phyloP scores from a whole-genome alignment of 2,797 vertebrate species.

The Galaxias olidus region DNA sequence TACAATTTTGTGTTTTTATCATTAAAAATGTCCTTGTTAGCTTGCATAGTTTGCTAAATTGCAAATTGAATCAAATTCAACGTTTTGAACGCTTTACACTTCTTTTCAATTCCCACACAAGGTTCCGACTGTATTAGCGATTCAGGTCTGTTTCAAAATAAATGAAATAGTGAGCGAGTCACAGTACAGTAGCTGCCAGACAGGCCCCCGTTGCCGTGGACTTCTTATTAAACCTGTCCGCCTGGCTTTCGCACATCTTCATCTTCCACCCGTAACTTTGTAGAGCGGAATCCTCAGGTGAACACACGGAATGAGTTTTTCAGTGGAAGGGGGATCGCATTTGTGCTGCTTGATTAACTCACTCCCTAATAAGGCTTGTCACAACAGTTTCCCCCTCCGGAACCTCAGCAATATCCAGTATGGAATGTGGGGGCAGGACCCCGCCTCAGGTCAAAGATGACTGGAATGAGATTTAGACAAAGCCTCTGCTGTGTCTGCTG shows the following conservation, averaged over 20 bases:
- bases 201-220: too few relatives aligned
- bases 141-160: slow-evolving; percentile 16
- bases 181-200: not conserved
- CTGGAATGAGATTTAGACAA: slow-evolving; percentile 13
- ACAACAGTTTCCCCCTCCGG: slow-evolving; percentile 39
- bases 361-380: slow-evolving; percentile 40
- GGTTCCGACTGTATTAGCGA: too few relatives aligned
- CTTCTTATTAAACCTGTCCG: slow-evolving; percentile 32
- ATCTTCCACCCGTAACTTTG: slow-evolving; percentile 34
- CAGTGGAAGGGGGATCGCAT: slow-evolving; percentile 20
- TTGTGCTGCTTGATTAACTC: slow-evolving; percentile 44
- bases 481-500: slow-evolving; percentile 7
- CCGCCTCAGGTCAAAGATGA: slow-evolving; percentile 21
- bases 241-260: slow-evolving; percentile 29
- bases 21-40: too few relatives aligned
- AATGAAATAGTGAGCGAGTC: not conserved
- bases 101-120: too few relatives aligned
- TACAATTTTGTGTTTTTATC: too few relatives aligned
- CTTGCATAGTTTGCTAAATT: too few relatives aligned
- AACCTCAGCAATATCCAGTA: slow-evolving; percentile 19
- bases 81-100: too few relatives aligned
- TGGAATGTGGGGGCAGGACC: slow-evolving; percentile 15
- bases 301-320: slow-evolving; percentile 37
- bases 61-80: too few relatives aligned
- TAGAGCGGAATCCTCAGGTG: slow-evolving; percentile 33